Evolutionary conservation across 1,140 invertebrate species (phyloP), one percentile per base, ranked within the genome.

Genomic region (Portunus trituberculatus): DNA sequence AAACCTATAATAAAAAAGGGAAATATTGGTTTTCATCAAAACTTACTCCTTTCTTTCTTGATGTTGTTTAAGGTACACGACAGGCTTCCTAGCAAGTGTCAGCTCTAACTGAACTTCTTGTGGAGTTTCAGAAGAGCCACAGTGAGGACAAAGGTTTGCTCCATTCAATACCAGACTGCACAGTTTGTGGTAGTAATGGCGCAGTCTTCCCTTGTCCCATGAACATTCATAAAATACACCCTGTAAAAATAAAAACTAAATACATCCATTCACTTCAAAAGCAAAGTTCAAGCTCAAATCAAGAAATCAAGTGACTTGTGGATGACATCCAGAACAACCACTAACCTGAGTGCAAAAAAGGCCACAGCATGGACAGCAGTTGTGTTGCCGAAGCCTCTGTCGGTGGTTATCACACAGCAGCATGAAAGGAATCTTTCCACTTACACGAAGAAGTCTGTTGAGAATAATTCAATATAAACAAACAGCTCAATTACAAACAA

Each of bases 291-390:
- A 46, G 46, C 28, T 52, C 28, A 92, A 52, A 31, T 25, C 4
- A 82, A n/a, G 14, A 92, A 31, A 28, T 16, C 10, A 45, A 6
- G 29, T 12, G 32, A n/a, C n/a, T 39, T 25, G 48, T 76, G 10
- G n/a, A 10, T 76, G 25, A 48, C 8, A 48, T 29, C 39, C 52
- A 59, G 2, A 59, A 14, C 0, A 14, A 10, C 10, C 52, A 83
- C 96, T 96, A 96, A 98, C 99, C 97, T 99, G 98, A 46, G 98
- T 98, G 96, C 99, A 99, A 97, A 99, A 99, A 28, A 98, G 97
- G 8, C 99, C 99, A 97, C 99, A 99, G 0, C 98, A 98, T 0
- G 99, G 98, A 97, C 99, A 99, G 97, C 98, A 99, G 96, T 99
- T 98, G 97, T 99, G 99, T 46, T 98, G 97, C 10, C 97, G 97